A percentile compares a stretch with the other conserved stretches of the same genome.
phyloP scores from a whole-genome alignment of 2,888 invertebrate species.

The Gibbula magus region DNA sequence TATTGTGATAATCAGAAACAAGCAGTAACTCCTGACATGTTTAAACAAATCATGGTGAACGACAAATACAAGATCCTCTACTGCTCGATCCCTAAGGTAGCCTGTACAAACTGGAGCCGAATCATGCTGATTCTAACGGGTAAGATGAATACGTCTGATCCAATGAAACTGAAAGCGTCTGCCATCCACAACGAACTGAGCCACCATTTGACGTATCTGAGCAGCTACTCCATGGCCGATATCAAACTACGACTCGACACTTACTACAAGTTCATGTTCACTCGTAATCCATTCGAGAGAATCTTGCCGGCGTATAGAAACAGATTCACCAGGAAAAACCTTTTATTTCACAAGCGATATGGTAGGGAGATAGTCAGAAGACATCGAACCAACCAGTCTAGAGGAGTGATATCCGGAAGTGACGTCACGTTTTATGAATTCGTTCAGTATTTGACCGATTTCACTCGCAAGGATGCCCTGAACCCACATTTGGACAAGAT shows the following conservation, averaged over 20 bases:
- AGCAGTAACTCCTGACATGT: constrained; percentile 12
- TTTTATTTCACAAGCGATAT: constrained; percentile 78
- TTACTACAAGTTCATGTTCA: constrained; percentile 90
- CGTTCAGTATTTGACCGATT: constrained; percentile 84
- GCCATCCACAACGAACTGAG: constrained; percentile 58
- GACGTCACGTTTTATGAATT: constrained; percentile 93
- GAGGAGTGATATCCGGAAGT: constrained; percentile 78
- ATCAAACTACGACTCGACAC: constrained; percentile 82
- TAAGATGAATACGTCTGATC: constrained; percentile 58
- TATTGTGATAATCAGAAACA: too few relatives aligned
- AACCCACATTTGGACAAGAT: constrained; percentile 95
- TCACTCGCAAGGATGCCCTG: constrained; percentile 62
- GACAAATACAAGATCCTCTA: constrained; percentile 89
- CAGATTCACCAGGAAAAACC: constrained; percentile 82
- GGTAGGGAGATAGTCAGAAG: constrained; percentile 85
- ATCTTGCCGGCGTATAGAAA: constrained; percentile 92
- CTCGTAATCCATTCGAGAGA: constrained; percentile 92
- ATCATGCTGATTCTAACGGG: constrained; percentile 88
- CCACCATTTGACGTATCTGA: constrained; percentile 53
- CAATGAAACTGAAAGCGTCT: constrained; percentile 49
- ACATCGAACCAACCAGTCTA: constrained; percentile 84
- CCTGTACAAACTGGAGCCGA: constrained; percentile 96
- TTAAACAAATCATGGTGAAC: constrained; percentile 76
- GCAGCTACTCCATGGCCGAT: constrained; percentile 76
- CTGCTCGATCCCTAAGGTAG: constrained; percentile 93